Evolutionary conservation across 2,888 invertebrate species (phyloP), one percentile per base, ranked within the genome.

Genomic region (Standfussiana lucernea): DNA sequence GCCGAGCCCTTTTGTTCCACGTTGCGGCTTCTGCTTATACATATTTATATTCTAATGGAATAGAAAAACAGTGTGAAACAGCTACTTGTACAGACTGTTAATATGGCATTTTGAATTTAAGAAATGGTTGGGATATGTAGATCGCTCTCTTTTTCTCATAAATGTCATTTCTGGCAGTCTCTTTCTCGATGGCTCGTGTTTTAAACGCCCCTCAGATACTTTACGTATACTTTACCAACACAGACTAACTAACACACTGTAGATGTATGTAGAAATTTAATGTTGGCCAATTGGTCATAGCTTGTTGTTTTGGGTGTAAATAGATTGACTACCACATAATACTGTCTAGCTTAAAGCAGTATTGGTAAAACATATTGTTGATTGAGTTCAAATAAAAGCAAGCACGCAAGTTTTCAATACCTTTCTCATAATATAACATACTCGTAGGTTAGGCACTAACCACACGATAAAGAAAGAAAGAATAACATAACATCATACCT

Each of bases 1-100:
- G 79, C 86, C 89, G 91, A 91, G 92, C 92, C 87, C 88, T 79
- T 88, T 89, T 85, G 84, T 83, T 80, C 79, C 79, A 86, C 83
- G 89, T 87, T 86, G 85, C 61, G 66, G 73, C 89, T 84, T 84
- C 85, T 87, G 86, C 86, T 79, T 84, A 85, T 84, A 86, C 84
- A 86, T 90, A 89, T 87, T 86, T 85, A 84, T 85, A 85, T 80
- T 82, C 68, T 74, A 80, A 82, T 73, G 83, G 85, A 85, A 85
- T 85, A 82, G 73, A 83, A 85, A 84, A 89, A 86, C 85, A 81
- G 73, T 72, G 79, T 81, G 77, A 77, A 70, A 69, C 61, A 56
- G 74, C 64, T 82, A 65, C 77, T 71, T 62, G 40, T 61, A 37
- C 24, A 35, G 53, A 50, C 24, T 76, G 18, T 47, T 35, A 42